A percentile compares a stretch with the other conserved stretches of the same genome.
Conservation (phyloP, 2,113 vertebrate genomes). For the Xerus inauris region DNA sequence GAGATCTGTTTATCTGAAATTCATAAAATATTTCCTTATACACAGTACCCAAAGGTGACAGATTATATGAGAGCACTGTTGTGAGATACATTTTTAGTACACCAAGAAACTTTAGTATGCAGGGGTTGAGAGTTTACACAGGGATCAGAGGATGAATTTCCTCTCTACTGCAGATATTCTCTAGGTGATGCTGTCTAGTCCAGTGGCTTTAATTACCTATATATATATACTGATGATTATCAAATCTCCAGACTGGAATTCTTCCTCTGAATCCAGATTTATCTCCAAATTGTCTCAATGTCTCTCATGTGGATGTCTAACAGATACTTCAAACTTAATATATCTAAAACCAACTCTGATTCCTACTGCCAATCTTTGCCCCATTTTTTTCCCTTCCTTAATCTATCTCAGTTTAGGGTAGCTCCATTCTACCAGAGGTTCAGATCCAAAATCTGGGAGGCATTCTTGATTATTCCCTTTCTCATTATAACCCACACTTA, state of each 20-base stretch:
- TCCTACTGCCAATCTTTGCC: neutral
- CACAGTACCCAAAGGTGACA: neutral
- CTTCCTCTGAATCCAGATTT: neutral
- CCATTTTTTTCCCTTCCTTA: neutral
- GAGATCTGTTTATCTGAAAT: neutral
- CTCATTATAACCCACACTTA: neutral
- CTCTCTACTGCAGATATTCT: slow-evolving; percentile 9
- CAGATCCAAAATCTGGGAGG: neutral
- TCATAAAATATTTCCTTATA: neutral
- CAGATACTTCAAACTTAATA: neutral
- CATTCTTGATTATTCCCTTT: neutral
- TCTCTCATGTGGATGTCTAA: neutral
- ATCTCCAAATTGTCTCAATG: neutral
- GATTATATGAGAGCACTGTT: neutral
- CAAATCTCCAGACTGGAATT: slow-evolving; percentile 20
- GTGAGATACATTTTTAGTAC: neutral
- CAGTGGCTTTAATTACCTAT: neutral
- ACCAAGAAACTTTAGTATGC: slow-evolving; percentile 3
- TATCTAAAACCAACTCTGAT: neutral
- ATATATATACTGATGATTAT: neutral
- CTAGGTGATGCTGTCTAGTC: neutral
- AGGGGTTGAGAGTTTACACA: neutral
- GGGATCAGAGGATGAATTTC: neutral
- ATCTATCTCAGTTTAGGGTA: neutral
- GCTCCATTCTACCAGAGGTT: neutral